Conservation (phyloP, 1,140 invertebrate genomes). For the Anastrepha obliqua region DNA sequence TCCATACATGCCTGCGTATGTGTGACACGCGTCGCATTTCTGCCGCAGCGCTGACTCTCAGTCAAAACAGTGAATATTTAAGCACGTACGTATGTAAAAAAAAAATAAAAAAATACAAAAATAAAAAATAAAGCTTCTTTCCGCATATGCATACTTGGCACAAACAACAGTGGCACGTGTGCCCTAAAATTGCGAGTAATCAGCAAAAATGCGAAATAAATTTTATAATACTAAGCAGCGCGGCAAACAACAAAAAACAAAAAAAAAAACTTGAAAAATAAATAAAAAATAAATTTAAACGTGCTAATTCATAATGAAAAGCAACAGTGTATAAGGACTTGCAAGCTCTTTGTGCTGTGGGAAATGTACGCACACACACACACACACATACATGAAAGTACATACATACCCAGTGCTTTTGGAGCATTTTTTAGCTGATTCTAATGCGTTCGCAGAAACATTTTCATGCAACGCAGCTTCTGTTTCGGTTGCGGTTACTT, state of each 20-base stretch:
- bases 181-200: conserved; percentile 23
- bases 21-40: not conserved
- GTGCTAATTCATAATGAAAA: not conserved
- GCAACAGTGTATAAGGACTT: not conserved
- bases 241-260: not conserved
- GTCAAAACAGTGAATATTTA: not conserved
- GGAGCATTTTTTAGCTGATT: not conserved
- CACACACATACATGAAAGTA: not conserved
- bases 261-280: not conserved
- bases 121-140: too few relatives aligned
- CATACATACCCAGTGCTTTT: not conserved
- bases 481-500: not conserved
- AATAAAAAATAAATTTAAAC: too few relatives aligned
- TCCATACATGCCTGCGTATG: not conserved
- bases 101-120: not conserved
- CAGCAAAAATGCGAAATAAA: not conserved
- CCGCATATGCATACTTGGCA: too few relatives aligned
- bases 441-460: not conserved
- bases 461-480: not conserved
- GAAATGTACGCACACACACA: not conserved
- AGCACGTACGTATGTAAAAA: not conserved
- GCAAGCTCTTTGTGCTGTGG: not conserved
- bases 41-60: not conserved
- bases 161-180: not conserved
- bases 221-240: too few relatives aligned